phyloP scores from a whole-genome alignment of 2,797 vertebrate genomes.

The Passerculus sandwichensis region DNA sequence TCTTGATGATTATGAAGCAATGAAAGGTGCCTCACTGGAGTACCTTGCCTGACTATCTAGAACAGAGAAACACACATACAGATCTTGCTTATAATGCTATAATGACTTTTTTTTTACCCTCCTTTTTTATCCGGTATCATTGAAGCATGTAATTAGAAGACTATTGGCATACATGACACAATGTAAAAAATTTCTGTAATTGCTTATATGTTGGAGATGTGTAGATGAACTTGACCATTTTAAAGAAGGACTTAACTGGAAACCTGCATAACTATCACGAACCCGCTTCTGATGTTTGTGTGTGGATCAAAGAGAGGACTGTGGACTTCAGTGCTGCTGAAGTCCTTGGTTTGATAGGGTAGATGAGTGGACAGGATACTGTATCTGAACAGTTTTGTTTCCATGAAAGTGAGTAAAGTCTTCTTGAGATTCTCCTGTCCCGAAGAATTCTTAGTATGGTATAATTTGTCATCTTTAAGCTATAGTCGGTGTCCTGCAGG shows the following conservation, averaged over 20 bases:
- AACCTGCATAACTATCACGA: background rate
- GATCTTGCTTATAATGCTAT: background rate
- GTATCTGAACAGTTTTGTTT: background rate
- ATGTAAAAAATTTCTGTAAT: background rate
- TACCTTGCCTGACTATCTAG: background rate
- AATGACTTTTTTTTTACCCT: background rate
- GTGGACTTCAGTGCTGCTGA: background rate
- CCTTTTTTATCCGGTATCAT: background rate
- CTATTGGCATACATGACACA: background rate
- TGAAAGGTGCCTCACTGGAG: background rate
- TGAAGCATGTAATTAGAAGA: background rate
- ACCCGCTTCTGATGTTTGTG: background rate
- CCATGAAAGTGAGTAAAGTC: background rate
- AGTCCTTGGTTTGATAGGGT: background rate
- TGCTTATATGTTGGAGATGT: background rate
- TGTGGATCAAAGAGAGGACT: background rate
- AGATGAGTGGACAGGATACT: background rate
- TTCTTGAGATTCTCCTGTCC: background rate
- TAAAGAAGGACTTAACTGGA: background rate
- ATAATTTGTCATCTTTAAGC: background rate
- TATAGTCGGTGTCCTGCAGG: background rate
- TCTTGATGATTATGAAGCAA: background rate
- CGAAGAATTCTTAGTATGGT: background rate
- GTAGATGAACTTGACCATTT: background rate
- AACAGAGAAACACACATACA: background rate